Base-by-base conservation (phyloP, 1,140 invertebrate genomes). In the Eufriesea mexicana region DNA sequence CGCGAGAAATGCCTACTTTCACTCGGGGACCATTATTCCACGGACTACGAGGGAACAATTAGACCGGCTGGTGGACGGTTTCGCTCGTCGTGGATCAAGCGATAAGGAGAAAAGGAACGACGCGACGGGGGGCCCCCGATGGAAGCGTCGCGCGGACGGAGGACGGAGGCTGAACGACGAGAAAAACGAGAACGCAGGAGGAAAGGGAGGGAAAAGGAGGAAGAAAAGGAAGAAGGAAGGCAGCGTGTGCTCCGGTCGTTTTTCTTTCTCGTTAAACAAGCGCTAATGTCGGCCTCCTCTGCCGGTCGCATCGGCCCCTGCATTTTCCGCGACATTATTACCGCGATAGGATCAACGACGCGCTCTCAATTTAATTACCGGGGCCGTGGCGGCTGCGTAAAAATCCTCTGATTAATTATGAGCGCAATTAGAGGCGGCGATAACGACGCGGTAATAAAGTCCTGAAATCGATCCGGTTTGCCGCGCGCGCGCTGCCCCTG, bases 381-480 rank as follows among this genome's bases (percentile, higher is more conserved):
- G 59, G 73, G 20, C 61, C 10, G 25, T 14, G 74, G 51, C 42
- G 8, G 6, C 10, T n/a, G 28, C 35, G 71, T 7, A 81, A 81
- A 81, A 81, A 81, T 81, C 42, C 72, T 35, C 51, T 64, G 79
- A 81, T 81, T 81, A 81, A 81, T 81, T 81, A 81, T 81, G 72
- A 75, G 61, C 72, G 79, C 79, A 81, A 81, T 81, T 81, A 81
- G 79, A 81, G 62, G 72, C 79, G 72, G 25, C 79, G 72, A 81
- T 81, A 81, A 75, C 79, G 72, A 64, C 14, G 42, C 62, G 72
- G 45, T 67, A 81, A 81, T 75, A 81, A 81, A 81, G 79, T 81
- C 51, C 70, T 67, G 79, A 81, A 75, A 81, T 81, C 79, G 79
- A 81, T 81, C 79, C 79, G 72, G 71, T 74, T 80, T 64, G 55